These are phyloP conservation scores for Tetranychus piercei DNA, from an alignment of 2,888 invertebrate genomes.

Conservation along the genomic window DNA sequence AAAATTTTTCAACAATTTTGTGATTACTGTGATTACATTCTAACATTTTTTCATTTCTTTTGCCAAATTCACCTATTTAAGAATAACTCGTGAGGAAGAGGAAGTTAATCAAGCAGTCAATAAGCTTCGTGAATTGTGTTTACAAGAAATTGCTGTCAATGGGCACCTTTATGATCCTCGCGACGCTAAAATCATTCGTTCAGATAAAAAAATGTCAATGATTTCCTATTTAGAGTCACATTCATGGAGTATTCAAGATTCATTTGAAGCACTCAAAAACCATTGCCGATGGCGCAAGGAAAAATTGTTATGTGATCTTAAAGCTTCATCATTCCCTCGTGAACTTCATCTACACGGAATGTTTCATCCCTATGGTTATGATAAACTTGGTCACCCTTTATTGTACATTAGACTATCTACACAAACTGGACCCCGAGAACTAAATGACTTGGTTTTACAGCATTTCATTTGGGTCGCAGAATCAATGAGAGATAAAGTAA, in stretches of 20 bases:
- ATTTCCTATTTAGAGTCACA: constrained; percentile 4
- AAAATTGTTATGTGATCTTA: neutral
- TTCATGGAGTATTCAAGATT: neutral
- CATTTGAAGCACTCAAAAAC: neutral
- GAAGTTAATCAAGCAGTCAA: neutral
- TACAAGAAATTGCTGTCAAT: neutral
- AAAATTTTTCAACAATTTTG: neutral
- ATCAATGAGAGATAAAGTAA: neutral
- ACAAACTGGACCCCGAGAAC: neutral
- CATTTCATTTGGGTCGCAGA: neutral
- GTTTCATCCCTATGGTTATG: constrained; percentile 3
- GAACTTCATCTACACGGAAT: neutral
- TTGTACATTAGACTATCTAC: neutral
- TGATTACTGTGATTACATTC: neutral
- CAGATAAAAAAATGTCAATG: neutral
- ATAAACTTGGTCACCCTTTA: constrained; percentile 5
- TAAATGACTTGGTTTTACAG: neutral
- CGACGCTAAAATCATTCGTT: neutral
- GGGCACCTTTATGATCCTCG: neutral
- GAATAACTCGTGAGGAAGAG: neutral
- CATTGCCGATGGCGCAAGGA: constrained; percentile 5
- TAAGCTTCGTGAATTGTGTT: neutral
- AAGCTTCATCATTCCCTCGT: neutral
- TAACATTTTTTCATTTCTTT: neutral
- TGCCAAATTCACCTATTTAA: neutral